phyloP scores from a whole-genome alignment of 2,113 vertebrate genomes.

The Triplophysa tibetana region DNA sequence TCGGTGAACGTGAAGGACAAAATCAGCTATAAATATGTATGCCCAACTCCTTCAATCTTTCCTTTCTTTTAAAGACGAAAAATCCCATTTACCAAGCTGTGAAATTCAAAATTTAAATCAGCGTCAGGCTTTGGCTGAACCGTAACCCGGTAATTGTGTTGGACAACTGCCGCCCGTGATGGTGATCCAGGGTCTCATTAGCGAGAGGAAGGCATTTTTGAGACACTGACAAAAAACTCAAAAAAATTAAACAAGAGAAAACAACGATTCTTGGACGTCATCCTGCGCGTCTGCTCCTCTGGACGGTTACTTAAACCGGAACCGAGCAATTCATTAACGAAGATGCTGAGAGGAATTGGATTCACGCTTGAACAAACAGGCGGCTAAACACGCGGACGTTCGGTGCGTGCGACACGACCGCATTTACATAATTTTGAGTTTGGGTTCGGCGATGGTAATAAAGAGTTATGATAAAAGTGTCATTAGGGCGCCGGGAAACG shows the following conservation, averaged over 20 bases:
- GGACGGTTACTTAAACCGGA: constrained; percentile 67
- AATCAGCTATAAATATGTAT: constrained; percentile 44
- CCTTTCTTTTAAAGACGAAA: constrained; percentile 3
- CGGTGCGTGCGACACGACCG: constrained; percentile 57
- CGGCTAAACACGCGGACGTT: constrained; percentile 68
- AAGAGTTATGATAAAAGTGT: constrained; percentile 77
- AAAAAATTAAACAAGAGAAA: background rate
- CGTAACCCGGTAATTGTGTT: background rate
- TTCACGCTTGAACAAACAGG: constrained; percentile 67
- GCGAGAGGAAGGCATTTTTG: constrained; percentile 22
- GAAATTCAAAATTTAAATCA: constrained; percentile 26
- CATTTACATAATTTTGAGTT: constrained; percentile 74
- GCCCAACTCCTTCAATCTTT: constrained; percentile 29
- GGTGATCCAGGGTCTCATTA: constrained; percentile 28
- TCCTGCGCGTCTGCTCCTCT: constrained; percentile 55
- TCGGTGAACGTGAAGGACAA: constrained; percentile 30
- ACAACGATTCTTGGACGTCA: constrained; percentile 30
- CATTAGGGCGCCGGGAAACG: constrained; percentile 63
- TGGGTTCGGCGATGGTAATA: constrained; percentile 62
- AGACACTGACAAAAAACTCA: constrained; percentile 58
- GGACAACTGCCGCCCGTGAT: constrained; percentile 25
- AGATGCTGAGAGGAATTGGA: constrained; percentile 71
- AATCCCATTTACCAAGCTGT: constrained; percentile 3
- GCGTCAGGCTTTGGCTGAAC: background rate
- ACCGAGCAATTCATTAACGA: constrained; percentile 73